phyloP scores from a whole-genome alignment of 2,888 invertebrate genomes.

The Acholoe squamosa region DNA sequence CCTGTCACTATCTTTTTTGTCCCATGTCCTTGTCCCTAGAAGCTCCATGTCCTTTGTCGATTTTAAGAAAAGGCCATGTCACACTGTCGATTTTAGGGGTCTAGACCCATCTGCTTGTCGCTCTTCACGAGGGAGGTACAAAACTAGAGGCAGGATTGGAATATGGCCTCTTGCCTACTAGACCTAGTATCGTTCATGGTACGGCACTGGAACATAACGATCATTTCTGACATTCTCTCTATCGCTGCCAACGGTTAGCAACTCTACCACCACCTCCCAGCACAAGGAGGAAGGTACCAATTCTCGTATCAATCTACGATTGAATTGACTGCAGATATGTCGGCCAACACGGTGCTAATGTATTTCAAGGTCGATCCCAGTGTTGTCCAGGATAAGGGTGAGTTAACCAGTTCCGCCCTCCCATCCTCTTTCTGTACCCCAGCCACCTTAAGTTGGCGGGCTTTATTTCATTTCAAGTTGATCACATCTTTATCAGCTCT shows the following conservation, averaged over 20 bases:
- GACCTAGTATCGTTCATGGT: slow-evolving; percentile 19
- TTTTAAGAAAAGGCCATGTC: too few species aligned
- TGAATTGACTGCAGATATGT: slow-evolving; percentile 3
- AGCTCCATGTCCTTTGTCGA: too few species aligned
- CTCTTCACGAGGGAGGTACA: slow-evolving; percentile 39
- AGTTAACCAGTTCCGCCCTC: slow-evolving; percentile 28
- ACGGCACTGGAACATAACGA: slow-evolving; percentile 50
- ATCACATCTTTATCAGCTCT: too few species aligned
- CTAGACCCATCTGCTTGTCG: not conserved
- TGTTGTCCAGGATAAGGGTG: slow-evolving; percentile 48
- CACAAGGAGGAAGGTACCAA: not conserved
- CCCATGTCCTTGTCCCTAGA: too few species aligned
- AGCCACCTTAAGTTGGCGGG: too few species aligned
- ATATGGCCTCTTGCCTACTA: slow-evolving; percentile 16
- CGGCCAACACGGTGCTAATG: slow-evolving; percentile 58
- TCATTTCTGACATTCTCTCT: slow-evolving; percentile 52
- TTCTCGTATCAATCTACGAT: not conserved
- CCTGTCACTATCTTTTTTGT: too few species aligned
- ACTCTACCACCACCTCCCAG: not conserved
- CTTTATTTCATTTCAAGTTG: too few species aligned
- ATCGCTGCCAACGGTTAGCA: slow-evolving; percentile 55
- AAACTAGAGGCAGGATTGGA: not conserved
- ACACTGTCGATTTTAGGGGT: too few species aligned
- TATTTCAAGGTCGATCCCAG: slow-evolving; percentile 63
- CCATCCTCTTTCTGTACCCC: not conserved